Evolutionary conservation across 2,113 vertebrate genomes (phyloP).

Genomic region (Silurus meridionalis): DNA sequence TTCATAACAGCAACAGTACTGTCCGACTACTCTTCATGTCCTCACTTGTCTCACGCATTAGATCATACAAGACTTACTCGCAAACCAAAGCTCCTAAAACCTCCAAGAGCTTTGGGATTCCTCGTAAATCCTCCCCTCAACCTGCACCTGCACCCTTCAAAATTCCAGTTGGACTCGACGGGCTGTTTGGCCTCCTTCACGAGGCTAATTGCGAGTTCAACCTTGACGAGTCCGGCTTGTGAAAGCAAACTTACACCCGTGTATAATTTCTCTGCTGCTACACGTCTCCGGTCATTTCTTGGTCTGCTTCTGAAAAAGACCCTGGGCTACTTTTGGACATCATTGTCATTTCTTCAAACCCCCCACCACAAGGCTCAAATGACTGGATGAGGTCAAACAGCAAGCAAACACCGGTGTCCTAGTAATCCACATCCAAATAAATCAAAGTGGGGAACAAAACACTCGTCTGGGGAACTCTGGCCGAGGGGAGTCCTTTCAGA

Average conservation of each 20-base stretch:
- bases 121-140: neutral
- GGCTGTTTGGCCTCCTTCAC: slow-evolving; percentile 26
- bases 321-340: slow-evolving; percentile 20
- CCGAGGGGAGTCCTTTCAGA: slow-evolving; percentile 46
- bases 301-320: slow-evolving; percentile 5
- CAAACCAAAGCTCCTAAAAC: slow-evolving; percentile 20
- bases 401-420: slow-evolving; percentile 59
- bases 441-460: slow-evolving; percentile 39
- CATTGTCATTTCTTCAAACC: slow-evolving; percentile 27
- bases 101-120: neutral
- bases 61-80: slow-evolving; percentile 45
- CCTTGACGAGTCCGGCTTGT: slow-evolving; percentile 27
- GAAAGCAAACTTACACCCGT: slow-evolving; percentile 41
- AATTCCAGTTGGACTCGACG: slow-evolving; percentile 29
- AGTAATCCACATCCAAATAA: slow-evolving; percentile 51
- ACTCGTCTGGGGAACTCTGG: slow-evolving; percentile 24
- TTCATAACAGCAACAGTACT: slow-evolving; percentile 32
- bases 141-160: slow-evolving; percentile 21
- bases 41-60: slow-evolving; percentile 48
- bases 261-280: slow-evolving; percentile 40
- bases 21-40: slow-evolving; percentile 54
- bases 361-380: slow-evolving; percentile 24
- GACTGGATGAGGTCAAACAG: slow-evolving; percentile 45
- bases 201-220: slow-evolving; percentile 20
- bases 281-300: slow-evolving; percentile 29